Conservation (phyloP, 1,140 invertebrate species). For the Drosophila lacteicornis region DNA sequence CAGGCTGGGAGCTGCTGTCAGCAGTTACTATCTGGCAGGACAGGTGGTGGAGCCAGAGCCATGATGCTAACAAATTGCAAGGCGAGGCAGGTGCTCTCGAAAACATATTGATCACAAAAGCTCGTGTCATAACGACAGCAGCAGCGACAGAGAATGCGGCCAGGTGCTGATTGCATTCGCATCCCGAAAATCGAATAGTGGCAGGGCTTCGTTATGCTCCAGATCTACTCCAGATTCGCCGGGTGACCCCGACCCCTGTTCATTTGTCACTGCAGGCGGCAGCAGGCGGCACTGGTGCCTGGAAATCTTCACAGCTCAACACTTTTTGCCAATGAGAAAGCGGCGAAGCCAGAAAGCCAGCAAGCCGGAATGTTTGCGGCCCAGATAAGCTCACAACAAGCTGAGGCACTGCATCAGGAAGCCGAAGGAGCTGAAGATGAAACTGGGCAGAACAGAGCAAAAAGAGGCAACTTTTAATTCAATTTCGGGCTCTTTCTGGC, state of each 20-base stretch:
- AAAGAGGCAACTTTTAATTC: constrained; percentile 70
- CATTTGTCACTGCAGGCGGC: constrained; percentile 40
- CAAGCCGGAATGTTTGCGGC: constrained; percentile 58
- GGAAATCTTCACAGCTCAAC: constrained; percentile 36
- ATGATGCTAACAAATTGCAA: constrained; percentile 52
- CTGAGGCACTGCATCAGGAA: constrained; percentile 32
- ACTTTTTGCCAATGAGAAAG: constrained; percentile 34
- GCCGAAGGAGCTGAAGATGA: neutral
- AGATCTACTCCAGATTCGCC: constrained; percentile 25
- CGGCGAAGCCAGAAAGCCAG: constrained; percentile 5
- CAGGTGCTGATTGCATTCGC: constrained; percentile 59
- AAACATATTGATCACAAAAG: constrained; percentile 61
- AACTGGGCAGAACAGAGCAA: constrained; percentile 13
- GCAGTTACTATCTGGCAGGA: constrained; percentile 34
- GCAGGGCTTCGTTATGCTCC: constrained; percentile 33
- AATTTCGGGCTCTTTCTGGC: constrained; percentile 56
- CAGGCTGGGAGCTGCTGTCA: constrained; percentile 18
- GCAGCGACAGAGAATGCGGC: constrained; percentile 34
- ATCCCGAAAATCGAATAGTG: constrained; percentile 45
- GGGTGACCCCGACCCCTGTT: constrained; percentile 36
- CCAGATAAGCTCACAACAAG: constrained; percentile 53
- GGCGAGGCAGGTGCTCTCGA: constrained; percentile 43
- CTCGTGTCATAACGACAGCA: constrained; percentile 49
- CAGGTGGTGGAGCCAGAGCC: neutral
- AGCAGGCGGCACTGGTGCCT: constrained; percentile 11